A percentile compares a stretch with the other conserved stretches of the same genome.
Conservation (phyloP, 2,888 invertebrate species). For the Tenthredo livida region DNA sequence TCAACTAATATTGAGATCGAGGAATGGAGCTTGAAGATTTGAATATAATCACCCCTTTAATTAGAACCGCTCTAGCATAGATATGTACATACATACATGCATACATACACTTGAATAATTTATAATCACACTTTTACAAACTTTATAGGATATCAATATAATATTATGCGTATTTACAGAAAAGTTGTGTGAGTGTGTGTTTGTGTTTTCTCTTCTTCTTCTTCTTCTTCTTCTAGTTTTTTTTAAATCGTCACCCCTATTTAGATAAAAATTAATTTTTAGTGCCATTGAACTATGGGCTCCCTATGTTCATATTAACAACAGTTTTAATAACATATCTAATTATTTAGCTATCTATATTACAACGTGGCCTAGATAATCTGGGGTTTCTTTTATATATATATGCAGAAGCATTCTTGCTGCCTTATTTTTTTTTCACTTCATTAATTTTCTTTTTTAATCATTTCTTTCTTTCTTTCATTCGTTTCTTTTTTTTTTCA, state of each 20-base stretch:
- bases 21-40: too few species aligned
- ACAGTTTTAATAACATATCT: conserved; percentile 72
- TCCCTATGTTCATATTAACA: conserved; percentile 76
- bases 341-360: conserved; percentile 73
- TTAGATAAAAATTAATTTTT: conserved; percentile 56
- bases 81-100: not conserved
- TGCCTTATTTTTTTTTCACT: not conserved
- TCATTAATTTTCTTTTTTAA: too few species aligned
- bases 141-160: not conserved
- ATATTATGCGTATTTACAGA: not conserved
- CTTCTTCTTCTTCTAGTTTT: conserved; percentile 66
- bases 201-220: conserved; percentile 60
- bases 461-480: not conserved
- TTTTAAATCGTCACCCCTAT: conserved; percentile 63
- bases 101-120: not conserved
- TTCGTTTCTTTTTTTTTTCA: too few species aligned
- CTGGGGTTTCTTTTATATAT: conserved; percentile 32
- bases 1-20: too few species aligned
- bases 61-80: too few species aligned
- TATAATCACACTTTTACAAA: not conserved
- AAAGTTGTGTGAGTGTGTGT: conserved; percentile 41
- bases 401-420: conserved; percentile 27
- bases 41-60: too few species aligned
- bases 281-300: conserved; percentile 70
- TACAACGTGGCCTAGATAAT: conserved; percentile 63